These are phyloP conservation scores for Brassicogethes aeneus DNA, from an alignment of 2,888 invertebrate species.

Conservation along the genomic window DNA sequence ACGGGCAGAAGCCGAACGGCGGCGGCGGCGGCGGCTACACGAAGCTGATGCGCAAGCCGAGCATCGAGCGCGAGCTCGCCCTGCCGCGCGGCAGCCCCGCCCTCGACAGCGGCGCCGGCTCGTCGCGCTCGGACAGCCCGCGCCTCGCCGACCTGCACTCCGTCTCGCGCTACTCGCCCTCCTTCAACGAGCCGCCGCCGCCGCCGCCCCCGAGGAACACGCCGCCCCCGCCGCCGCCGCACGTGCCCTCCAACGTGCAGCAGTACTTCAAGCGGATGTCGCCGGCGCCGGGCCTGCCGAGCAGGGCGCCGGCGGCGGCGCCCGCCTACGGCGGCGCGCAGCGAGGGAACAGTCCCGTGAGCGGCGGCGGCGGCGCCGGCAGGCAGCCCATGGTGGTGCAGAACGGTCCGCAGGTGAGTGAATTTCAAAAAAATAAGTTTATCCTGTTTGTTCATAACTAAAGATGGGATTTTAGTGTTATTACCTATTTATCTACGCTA, in stretches of 20 bases:
- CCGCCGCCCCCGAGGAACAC: slow-evolving; percentile 46
- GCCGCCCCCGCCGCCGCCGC: slow-evolving; percentile 54
- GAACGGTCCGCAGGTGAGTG: slow-evolving; percentile 67
- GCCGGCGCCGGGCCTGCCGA: slow-evolving; percentile 57
- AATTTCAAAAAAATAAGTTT: too few relatives aligned
- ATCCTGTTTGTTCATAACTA: too few relatives aligned
- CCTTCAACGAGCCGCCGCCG: slow-evolving; percentile 47
- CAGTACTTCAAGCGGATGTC: slow-evolving; percentile 69
- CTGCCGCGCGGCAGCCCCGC: slow-evolving; percentile 77
- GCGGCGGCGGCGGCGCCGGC: slow-evolving; percentile 38
- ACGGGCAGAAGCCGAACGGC: slow-evolving; percentile 3
- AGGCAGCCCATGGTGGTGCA: slow-evolving; percentile 74
- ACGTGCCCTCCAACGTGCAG: slow-evolving; percentile 56
- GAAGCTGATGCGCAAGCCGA: slow-evolving; percentile 79
- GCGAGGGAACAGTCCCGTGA: slow-evolving; percentile 60
- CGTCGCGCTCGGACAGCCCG: slow-evolving; percentile 83
- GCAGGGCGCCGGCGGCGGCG: slow-evolving; percentile 54
- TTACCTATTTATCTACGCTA: too few relatives aligned
- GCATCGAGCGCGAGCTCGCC: slow-evolving; percentile 74
- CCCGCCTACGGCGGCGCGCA: slow-evolving; percentile 37
- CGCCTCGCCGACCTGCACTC: slow-evolving; percentile 57
- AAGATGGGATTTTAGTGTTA: too few relatives aligned
- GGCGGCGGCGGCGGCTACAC: slow-evolving; percentile 48
- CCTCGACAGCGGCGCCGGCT: slow-evolving; percentile 79
- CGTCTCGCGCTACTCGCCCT: slow-evolving; percentile 63